Evolutionary conservation across 2,113 vertebrate genomes (phyloP).

Genomic region (Nothocercus julius): DNA sequence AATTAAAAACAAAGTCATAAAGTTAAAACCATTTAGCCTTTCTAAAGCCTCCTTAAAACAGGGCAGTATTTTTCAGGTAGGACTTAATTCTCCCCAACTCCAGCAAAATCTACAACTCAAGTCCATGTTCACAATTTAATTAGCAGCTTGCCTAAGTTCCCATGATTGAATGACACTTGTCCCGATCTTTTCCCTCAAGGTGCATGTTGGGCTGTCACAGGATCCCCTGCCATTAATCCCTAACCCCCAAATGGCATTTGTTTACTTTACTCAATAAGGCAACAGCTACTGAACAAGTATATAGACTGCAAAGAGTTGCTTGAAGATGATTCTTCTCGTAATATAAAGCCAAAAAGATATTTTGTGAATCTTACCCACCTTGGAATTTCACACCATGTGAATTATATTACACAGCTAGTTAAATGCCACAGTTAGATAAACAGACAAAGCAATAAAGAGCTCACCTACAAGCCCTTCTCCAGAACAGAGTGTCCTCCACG

Average conservation of each 20-base stretch:
- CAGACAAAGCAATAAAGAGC: not conserved
- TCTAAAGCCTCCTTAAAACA: constrained; percentile 70
- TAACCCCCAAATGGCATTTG: constrained; percentile 29
- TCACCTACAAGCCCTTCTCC: not conserved
- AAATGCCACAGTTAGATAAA: not conserved
- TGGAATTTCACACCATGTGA: not conserved
- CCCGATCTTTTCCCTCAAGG: constrained; percentile 59
- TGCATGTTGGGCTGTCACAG: constrained; percentile 26
- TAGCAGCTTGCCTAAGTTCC: constrained; percentile 47
- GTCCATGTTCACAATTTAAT: constrained; percentile 67
- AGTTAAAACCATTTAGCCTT: constrained; percentile 68
- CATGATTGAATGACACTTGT: constrained; percentile 58
- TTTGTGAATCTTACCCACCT: not conserved
- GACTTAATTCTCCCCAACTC: constrained; percentile 43
- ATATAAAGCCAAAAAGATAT: not conserved
- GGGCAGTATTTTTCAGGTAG: constrained; percentile 58
- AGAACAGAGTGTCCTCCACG: not conserved
- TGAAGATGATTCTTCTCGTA: not conserved
- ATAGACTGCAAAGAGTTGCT: not conserved
- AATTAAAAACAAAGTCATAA: constrained; percentile 71
- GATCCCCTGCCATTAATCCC: constrained; percentile 60
- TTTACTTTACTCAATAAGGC: constrained; percentile 41
- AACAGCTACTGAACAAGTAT: not conserved
- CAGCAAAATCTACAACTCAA: constrained; percentile 49
- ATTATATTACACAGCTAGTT: constrained; percentile 13